Evolutionary conservation across 1,140 invertebrate genomes (phyloP).

Genomic region (Ridgeia piscesae): DNA sequence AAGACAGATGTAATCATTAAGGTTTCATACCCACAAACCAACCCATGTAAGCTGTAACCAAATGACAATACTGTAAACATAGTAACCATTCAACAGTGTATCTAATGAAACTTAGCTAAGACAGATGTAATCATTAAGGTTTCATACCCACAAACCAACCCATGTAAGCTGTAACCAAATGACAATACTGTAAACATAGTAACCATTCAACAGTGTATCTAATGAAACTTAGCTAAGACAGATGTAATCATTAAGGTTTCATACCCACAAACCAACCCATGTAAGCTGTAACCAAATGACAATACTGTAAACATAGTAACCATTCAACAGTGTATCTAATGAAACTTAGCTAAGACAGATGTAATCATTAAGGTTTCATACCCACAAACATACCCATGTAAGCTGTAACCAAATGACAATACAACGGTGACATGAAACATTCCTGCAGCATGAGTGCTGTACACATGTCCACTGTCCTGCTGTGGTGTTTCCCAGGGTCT

Average conservation of each 20-base stretch:
- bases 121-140: background rate
- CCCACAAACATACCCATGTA: background rate
- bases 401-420: background rate
- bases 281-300: too few species aligned
- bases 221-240: too few species aligned
- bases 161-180: too few species aligned
- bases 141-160: background rate
- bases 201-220: background rate
- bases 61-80: too few species aligned
- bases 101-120: background rate
- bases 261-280: background rate
- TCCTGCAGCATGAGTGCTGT: background rate
- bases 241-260: background rate
- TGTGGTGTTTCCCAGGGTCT: background rate
- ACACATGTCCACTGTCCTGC: background rate
- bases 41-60: too few species aligned
- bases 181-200: background rate
- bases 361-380: background rate
- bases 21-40: background rate
- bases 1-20: background rate
- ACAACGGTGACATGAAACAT: background rate
- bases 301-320: background rate
- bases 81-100: background rate
- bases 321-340: background rate
- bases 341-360: too few species aligned